Conservation (phyloP, 2,113 vertebrate genomes). For the Macquaria australasica region DNA sequence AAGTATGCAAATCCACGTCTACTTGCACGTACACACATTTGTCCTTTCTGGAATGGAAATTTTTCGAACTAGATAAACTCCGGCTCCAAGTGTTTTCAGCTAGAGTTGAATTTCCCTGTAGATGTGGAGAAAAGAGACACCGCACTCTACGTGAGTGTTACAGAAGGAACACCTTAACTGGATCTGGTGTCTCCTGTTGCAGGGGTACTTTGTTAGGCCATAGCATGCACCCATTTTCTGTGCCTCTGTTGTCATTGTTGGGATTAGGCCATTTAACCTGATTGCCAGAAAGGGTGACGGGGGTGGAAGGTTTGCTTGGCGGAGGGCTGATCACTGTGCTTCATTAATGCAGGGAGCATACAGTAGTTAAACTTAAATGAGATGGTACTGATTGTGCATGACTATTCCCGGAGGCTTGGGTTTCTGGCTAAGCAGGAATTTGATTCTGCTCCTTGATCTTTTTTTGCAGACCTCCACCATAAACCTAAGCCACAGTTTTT, state of each 20-base stretch:
- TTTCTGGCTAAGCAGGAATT: slow-evolving; percentile 58
- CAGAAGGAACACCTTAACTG: slow-evolving; percentile 66
- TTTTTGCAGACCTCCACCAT: not conserved
- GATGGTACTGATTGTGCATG: slow-evolving; percentile 66
- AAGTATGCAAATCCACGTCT: not conserved
- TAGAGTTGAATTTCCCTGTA: slow-evolving; percentile 69
- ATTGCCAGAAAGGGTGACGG: slow-evolving; percentile 61
- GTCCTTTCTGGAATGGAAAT: slow-evolving; percentile 29
- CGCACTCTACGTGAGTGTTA: slow-evolving; percentile 62
- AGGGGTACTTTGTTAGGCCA: slow-evolving; percentile 66
- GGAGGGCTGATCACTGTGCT: slow-evolving; percentile 33
- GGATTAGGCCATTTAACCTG: slow-evolving; percentile 75
- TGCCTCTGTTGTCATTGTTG: slow-evolving; percentile 73
- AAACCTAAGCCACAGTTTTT: not conserved
- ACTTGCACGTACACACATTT: not conserved
- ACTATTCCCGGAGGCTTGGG: slow-evolving; percentile 34
- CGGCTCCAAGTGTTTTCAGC: not conserved
- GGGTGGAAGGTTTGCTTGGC: slow-evolving; percentile 40
- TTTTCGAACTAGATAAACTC: slow-evolving; percentile 35
- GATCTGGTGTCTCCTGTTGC: slow-evolving; percentile 77
- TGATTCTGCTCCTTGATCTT: slow-evolving; percentile 47
- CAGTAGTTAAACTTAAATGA: slow-evolving; percentile 72
- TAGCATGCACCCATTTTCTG: slow-evolving; percentile 61
- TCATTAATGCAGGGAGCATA: slow-evolving; percentile 47
- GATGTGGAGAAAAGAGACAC: slow-evolving; percentile 74